Conservation (phyloP, 2,888 invertebrate species). For the Lasioglossum pauxillum region DNA sequence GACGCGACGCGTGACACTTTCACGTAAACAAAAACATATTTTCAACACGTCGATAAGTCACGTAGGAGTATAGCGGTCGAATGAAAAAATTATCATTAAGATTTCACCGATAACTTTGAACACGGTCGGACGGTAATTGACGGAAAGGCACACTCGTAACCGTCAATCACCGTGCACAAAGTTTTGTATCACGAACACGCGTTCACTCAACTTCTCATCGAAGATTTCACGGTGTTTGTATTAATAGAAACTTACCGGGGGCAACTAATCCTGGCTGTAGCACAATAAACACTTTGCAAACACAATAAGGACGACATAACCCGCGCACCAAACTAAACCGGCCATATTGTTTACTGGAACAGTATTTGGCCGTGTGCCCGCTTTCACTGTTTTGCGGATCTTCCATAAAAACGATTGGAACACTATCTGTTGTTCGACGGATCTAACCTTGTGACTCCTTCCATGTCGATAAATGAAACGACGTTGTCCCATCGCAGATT, state of each 20-base stretch:
- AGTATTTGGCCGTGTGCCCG: slow-evolving; percentile 54
- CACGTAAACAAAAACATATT: not conserved
- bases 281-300: slow-evolving; percentile 42
- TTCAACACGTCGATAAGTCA: too few relatives aligned
- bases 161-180: slow-evolving; percentile 45
- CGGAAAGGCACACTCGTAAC: slow-evolving; percentile 38
- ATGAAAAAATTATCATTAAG: slow-evolving; percentile 15
- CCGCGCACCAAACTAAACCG: slow-evolving; percentile 76
- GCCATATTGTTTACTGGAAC: slow-evolving; percentile 80
- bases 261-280: slow-evolving; percentile 48
- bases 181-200: slow-evolving; percentile 1
- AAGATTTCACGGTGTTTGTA: not conserved
- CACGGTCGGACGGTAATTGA: slow-evolving; percentile 52
- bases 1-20: not conserved
- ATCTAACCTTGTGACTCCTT: not conserved
- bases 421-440: slow-evolving; percentile 29
- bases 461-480: not conserved
- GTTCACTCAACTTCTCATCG: not conserved
- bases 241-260: slow-evolving; percentile 57
- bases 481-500: slow-evolving; percentile 6
- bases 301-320: slow-evolving; percentile 76
- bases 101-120: slow-evolving; percentile 46
- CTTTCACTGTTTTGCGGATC: slow-evolving; percentile 48
- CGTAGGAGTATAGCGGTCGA: not conserved
- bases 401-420: slow-evolving; percentile 12